These are phyloP conservation scores for Patiria pectinifera DNA, from an alignment of 53 echinoderm and acorn worm genomes.

Conservation along the genomic window DNA sequence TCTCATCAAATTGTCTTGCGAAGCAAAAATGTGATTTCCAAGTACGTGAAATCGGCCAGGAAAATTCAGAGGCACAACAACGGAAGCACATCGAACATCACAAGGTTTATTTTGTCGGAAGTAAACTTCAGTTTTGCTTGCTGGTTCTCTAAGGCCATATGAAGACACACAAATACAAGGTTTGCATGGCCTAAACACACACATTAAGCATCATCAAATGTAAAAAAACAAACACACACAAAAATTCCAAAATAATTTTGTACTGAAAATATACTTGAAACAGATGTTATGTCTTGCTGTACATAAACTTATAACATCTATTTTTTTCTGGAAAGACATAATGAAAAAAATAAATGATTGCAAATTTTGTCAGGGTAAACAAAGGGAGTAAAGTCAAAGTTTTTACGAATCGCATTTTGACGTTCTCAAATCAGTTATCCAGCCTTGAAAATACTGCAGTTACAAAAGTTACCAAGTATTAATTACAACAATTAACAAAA, in stretches of 20 bases:
- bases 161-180: no score
- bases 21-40: no score
- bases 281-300: background rate
- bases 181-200: no score
- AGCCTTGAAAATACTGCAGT: background rate
- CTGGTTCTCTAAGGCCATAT: no score
- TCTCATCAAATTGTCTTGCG: no score
- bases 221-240: background rate
- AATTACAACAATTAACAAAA: background rate
- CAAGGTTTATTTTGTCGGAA: no score
- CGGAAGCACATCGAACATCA: no score
- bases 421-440: no score
- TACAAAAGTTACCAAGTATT: background rate
- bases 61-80: no score
- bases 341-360: background rate
- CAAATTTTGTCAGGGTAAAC: background rate
- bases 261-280: background rate
- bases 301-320: background rate
- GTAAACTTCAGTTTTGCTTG: no score
- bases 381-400: background rate
- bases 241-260: background rate
- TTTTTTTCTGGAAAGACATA: background rate
- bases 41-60: no score
- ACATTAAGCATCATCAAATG: background rate
- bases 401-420: no score